Evolutionary conservation across 2,797 vertebrate species (phyloP).

Genomic region (Cyclura pinguis): DNA sequence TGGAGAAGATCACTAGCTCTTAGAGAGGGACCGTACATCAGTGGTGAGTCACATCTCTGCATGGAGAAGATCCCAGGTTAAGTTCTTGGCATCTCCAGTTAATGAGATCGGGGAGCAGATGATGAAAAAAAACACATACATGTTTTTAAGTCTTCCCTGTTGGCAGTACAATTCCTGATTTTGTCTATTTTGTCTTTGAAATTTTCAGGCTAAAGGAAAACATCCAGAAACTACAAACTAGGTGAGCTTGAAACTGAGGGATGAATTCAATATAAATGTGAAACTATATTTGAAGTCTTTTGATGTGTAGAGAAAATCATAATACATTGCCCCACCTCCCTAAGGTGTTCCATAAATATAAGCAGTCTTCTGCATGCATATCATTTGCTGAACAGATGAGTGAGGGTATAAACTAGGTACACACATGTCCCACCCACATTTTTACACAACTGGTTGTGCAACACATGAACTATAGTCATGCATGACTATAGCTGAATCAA

Average conservation of each 20-base stretch:
- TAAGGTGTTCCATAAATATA: too few relatives aligned
- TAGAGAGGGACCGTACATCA: not conserved
- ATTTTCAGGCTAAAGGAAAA: slow-evolving; percentile 82
- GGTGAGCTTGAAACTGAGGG: slow-evolving; percentile 68
- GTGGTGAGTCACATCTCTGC: too few relatives aligned
- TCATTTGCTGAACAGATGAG: too few relatives aligned
- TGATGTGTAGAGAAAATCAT: not conserved
- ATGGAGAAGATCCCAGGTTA: too few relatives aligned
- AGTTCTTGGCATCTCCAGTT: not conserved
- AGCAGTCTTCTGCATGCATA: too few relatives aligned
- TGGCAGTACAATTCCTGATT: not conserved
- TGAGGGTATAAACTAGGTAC: too few relatives aligned
- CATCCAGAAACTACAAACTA: slow-evolving; percentile 79
- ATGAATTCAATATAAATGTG: not conserved
- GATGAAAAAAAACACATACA: not conserved
- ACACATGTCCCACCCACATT: too few relatives aligned
- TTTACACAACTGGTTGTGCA: too few relatives aligned
- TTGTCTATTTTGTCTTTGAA: not conserved
- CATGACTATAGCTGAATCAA: too few relatives aligned
- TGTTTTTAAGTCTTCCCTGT: not conserved
- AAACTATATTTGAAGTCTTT: not conserved
- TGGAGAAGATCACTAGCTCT: not conserved
- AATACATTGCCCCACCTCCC: not conserved
- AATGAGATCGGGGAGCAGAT: not conserved
- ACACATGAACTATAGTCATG: too few relatives aligned